Evolutionary conservation across 2,888 invertebrate species (phyloP), one percentile per base, ranked within the genome.

Genomic region (Halictus quadricinctus): DNA sequence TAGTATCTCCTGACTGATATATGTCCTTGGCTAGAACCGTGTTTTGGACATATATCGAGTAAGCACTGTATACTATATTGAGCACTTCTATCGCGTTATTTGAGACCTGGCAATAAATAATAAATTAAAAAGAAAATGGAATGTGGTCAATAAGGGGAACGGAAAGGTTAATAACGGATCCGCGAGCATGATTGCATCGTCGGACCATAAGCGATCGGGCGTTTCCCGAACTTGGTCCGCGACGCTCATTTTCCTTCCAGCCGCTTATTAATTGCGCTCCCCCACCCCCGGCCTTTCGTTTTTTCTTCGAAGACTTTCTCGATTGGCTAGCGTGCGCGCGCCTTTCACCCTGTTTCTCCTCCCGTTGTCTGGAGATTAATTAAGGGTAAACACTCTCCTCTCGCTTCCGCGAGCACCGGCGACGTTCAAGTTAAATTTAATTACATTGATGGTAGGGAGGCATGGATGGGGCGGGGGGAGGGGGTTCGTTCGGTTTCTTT

Each of bases 311-410:
- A 60, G 60, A 78, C 74, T 84, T 84, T 74, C 74, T 60, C 60
- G 60, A 73, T 54, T 48, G 72, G 58, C 81, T 21, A 50, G 7
- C 29, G 29, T 29, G 29, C 29, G 29, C 77, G 41, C 58, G 43
- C 72, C 83, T 78, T 78, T 73, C 69, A 54, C 73, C 60, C 78
- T 36, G 73, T 70, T 48, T 50, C 73, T 66, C 46, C 48, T 70
- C 73, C 43, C 69, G 29, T 64, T 29, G 60, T 25, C 66, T 15
- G 76, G 25, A 58, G 84, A 84, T 84, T 83, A 83, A 84, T 84
- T 84, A 84, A 78, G 74, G 84, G 79, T 74, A 83, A 84, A 84
- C 84, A 72, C 73, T 82, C 69, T 74, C 36, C 84, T 79, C 70
- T 43, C 70, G 78, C 74, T 79, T 78, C 78, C 43, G 41, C 74